Percentiles rank a stretch among this genome's conserved stretches.
These are phyloP conservation scores for Drosophila nannoptera DNA, from an alignment of 1,140 invertebrate species.

Conservation along the genomic window DNA sequence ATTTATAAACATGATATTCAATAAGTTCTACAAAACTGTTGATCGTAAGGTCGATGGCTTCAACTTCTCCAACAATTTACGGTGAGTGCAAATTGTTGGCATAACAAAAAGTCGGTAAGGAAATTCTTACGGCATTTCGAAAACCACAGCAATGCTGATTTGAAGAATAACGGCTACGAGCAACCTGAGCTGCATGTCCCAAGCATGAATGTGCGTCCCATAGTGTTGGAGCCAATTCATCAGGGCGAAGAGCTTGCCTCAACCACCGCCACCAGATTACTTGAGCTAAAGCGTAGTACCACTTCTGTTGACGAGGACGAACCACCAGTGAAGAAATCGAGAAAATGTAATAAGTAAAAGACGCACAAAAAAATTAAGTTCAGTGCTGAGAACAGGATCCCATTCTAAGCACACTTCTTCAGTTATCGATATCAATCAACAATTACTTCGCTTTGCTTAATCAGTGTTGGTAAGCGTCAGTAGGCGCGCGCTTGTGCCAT, in stretches of 20 bases:
- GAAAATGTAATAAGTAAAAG: too few species aligned
- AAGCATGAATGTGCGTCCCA: not conserved
- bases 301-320: not conserved
- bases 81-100: not conserved
- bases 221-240: too few species aligned
- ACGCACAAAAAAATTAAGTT: too few species aligned
- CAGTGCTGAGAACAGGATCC: too few species aligned
- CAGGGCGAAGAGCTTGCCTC: not conserved
- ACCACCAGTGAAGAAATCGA: not conserved
- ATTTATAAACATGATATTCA: not conserved
- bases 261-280: not conserved
- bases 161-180: not conserved
- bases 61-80: not conserved
- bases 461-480: too few species aligned
- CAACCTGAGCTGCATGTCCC: slow-evolving; percentile 1
- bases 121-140: too few species aligned
- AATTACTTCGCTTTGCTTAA: too few species aligned
- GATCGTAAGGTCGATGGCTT: not conserved
- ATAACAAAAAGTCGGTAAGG: not conserved
- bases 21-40: not conserved
- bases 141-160: not conserved
- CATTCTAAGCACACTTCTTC: too few species aligned
- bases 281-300: not conserved
- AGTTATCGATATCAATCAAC: not conserved
- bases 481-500: too few species aligned